Evolutionary conservation across 2,888 invertebrate species (phyloP), one percentile per base, ranked within the genome.

Genomic region (Hecatera dysodea): DNA sequence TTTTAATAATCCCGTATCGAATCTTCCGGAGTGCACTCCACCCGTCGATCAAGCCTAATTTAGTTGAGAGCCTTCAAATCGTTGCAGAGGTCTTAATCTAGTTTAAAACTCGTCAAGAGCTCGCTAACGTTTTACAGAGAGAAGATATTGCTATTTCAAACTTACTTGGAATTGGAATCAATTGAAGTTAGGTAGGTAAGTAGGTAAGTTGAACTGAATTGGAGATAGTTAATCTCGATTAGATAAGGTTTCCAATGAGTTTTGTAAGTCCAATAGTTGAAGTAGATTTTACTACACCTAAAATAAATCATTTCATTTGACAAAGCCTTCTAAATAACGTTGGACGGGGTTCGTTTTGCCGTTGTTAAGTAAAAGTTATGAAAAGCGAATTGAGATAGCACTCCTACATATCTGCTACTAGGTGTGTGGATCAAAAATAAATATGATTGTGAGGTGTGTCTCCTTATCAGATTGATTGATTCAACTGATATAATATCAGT

Each of bases 91-190:
- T 63, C 57, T 48, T 75, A 68, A 78, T 78, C 52, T 56, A 62
- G 48, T 79, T 78, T 53, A 48, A 62, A 65, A 62, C 75, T 75
- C 29, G 65, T 66, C 53, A 66, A 68, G 65, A 50, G 55, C 22
- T 63, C 8, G 4, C 39, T n/a, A 64, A 65, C 68, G 65, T 68
- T 50, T 48, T 68, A 44, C 65, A 11, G 39, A 55, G 27, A 52
- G 70, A 33, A 39, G 61, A 59, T 60, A 72, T 66, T 67, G 59
- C 29, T 46, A 55, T 39, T 67, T 67, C 19, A 50, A 62, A 73
- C 36, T 63, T n/a, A 46, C 42, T 72, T 29, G 12, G 29, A 59
- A 53, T 72, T 29, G 12, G 29, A 59, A 53, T 66, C 50, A 24
- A 61, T 72, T 78, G 24, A 27, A 57, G 24, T 61, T 60, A 44